Percentiles rank a stretch among this genome's conserved stretches.
phyloP scores from a whole-genome alignment of 2,797 vertebrate species.

The Cryptoprocta ferox region DNA sequence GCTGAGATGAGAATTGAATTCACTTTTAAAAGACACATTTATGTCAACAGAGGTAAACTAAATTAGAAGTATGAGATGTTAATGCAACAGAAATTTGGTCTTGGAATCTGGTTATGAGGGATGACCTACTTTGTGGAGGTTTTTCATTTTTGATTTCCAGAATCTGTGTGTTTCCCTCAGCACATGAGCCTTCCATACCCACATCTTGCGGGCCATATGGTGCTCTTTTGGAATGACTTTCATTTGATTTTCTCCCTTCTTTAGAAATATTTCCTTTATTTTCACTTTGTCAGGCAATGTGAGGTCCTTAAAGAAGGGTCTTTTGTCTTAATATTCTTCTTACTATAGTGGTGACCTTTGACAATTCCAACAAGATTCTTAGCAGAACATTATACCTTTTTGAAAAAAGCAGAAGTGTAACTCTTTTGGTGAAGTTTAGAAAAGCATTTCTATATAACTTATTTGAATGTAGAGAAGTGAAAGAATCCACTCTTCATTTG shows the following conservation, averaged over 20 bases:
- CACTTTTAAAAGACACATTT: constrained; percentile 57
- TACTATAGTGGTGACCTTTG: neutral
- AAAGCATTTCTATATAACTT: neutral
- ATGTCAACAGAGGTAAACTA: constrained; percentile 48
- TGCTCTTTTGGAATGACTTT: constrained; percentile 59
- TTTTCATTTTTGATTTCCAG: constrained; percentile 61
- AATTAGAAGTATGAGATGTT: constrained; percentile 60
- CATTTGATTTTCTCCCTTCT: constrained; percentile 64
- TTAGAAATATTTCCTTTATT: constrained; percentile 56
- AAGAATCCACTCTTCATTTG: neutral
- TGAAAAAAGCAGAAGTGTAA: neutral
- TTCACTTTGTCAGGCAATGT: constrained; percentile 38
- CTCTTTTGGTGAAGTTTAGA: neutral
- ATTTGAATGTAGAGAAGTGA: neutral
- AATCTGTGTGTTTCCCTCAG: constrained; percentile 59
- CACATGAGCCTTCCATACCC: neutral
- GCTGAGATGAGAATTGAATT: constrained; percentile 69
- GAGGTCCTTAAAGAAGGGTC: constrained; percentile 3
- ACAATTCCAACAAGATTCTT: neutral
- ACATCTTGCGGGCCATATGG: constrained; percentile 54
- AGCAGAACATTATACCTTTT: neutral
- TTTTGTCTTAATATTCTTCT: constrained; percentile 24
- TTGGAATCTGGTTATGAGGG: constrained; percentile 50
- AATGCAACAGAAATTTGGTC: constrained; percentile 20
- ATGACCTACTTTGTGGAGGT: constrained; percentile 65